Base-by-base conservation (phyloP, 2,797 vertebrate genomes). In the Channallabes apus region DNA sequence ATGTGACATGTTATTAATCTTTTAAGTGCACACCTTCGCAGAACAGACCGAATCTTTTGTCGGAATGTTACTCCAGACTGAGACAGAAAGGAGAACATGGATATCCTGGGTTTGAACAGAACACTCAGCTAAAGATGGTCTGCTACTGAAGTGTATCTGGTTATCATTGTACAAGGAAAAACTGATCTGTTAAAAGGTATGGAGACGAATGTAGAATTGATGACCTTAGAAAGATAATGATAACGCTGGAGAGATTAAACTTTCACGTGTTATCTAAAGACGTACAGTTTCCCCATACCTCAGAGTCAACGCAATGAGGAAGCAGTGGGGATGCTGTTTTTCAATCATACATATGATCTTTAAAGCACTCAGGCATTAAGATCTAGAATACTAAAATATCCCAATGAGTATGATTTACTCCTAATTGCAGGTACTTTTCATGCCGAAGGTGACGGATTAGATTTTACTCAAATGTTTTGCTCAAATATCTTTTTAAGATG, bases 1-100 rank as follows among this genome's bases (percentile, higher is more conserved):
- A 92, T 91, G 91, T 91, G 90, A 90, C 82, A 85, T 83, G 90
- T 87, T 91, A 94, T 94, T 90, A 94, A 95, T 93, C 91, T 94
- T 94, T 95, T 90, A 94, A 91, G 90, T 87, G 86, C 84, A 89
- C 89, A 92, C 91, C 91, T 80, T 88, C 77, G 87, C 89, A 87
- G 62, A 38, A 86, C 59, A 84, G 87, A 76, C 73, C 22, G 1
- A 78, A 79, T 85, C 29, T 77, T 84, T 87, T 75, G 64, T 24
- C 62, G 62, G 29, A 79, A 46, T 38, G 58, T 82, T 38, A 3
- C 68, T 72, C 8, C 24, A n/a, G 32, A 22, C 18, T 18, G 22
- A 61, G 82, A 81, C 65, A 61, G 78, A 3, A 32, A 76, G 6
- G 17, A 79, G 27, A 72, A 11, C 84, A 58, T 75, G 68, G 9